Conservation (phyloP, 1,140 invertebrate genomes). For the Watersipora subatra region DNA sequence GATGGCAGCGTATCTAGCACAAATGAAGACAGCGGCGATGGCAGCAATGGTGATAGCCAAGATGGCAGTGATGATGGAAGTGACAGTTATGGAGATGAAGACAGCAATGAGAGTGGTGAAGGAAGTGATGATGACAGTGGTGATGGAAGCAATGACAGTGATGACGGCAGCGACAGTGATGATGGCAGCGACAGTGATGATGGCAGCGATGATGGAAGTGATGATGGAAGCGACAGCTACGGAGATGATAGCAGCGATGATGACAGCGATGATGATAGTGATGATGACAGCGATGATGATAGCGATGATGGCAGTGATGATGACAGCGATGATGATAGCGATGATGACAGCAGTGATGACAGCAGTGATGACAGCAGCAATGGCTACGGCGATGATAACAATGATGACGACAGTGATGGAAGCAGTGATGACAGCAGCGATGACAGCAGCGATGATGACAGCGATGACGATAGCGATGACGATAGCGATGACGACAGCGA, state of each 20-base stretch:
- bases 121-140: too few species aligned
- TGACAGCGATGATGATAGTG: too few species aligned
- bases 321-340: too few species aligned
- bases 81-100: background rate
- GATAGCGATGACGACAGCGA: conserved; percentile 5
- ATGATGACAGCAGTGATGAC: background rate
- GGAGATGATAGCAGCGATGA: background rate
- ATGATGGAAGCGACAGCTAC: too few species aligned
- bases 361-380: conserved; percentile 1
- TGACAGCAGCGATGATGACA: background rate
- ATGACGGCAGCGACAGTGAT: background rate
- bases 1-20: background rate
- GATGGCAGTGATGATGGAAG: too few species aligned
- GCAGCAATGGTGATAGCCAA: background rate
- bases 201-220: too few species aligned
- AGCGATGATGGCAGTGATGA: background rate
- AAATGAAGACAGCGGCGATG: background rate
- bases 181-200: too few species aligned
- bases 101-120: background rate
- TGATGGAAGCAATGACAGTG: too few species aligned
- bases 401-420: conserved; percentile 3
- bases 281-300: too few species aligned
- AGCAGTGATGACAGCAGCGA: conserved; percentile 6
- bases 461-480: background rate
- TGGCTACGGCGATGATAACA: conserved; percentile 1